Evolutionary conservation across 2,888 invertebrate genomes (phyloP).

Genomic region (Diplazon laetatorius): DNA sequence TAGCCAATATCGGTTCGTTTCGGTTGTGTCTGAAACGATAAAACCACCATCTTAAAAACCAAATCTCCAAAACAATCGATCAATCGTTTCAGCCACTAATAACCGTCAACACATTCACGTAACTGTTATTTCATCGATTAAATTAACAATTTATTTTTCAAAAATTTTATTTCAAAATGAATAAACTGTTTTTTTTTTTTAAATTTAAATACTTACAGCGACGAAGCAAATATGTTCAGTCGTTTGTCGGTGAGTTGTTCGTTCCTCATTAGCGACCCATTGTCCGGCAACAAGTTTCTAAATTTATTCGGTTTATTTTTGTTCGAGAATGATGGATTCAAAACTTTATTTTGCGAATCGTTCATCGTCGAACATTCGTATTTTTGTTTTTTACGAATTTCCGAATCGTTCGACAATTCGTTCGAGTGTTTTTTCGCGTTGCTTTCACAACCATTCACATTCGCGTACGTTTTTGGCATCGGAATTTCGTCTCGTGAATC

Average conservation of each 20-base stretch:
- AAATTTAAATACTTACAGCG: constrained; percentile 61
- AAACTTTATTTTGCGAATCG: not conserved
- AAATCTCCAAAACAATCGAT: too few species aligned
- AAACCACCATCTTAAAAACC: too few species aligned
- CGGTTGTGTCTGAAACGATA: too few species aligned
- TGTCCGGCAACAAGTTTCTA: not conserved
- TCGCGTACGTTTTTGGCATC: constrained; percentile 66
- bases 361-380: not conserved
- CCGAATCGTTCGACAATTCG: constrained; percentile 28
- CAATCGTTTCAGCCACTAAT: too few species aligned
- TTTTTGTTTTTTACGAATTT: constrained; percentile 40
- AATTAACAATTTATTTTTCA: too few species aligned
- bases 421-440: constrained; percentile 53
- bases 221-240: constrained; percentile 35
- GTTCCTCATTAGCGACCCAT: not conserved
- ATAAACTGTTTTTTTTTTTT: too few species aligned
- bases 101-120: too few species aligned
- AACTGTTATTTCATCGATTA: too few species aligned
- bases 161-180: too few species aligned
- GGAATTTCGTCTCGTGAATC: constrained; percentile 56
- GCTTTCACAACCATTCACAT: constrained; percentile 51
- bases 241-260: constrained; percentile 17
- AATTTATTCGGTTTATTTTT: constrained; percentile 32
- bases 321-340: not conserved
- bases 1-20: too few species aligned